A percentile compares a stretch with the other conserved stretches of the same genome.
phyloP scores from a whole-genome alignment of 2,888 invertebrate species.

The Priocnemis perturbator region DNA sequence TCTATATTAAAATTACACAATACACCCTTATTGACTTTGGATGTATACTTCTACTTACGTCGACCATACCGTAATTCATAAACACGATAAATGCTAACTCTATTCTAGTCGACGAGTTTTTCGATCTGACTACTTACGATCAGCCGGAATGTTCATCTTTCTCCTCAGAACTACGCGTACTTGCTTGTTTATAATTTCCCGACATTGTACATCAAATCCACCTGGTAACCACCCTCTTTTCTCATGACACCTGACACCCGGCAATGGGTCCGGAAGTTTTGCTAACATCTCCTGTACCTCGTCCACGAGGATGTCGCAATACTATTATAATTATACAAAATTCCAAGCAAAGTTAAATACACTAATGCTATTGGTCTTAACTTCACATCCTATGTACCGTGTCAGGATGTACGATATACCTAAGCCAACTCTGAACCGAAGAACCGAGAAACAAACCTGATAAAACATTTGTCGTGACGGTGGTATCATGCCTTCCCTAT shows the following conservation, averaged over 20 bases:
- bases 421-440: no score
- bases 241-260: constrained; percentile 81
- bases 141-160: constrained; percentile 71
- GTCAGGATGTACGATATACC: neutral
- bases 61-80: no score
- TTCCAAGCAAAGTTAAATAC: neutral
- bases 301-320: constrained; percentile 86
- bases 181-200: constrained; percentile 84
- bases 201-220: constrained; percentile 82
- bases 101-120: no score
- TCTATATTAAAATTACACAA: constrained; percentile 52
- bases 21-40: neutral
- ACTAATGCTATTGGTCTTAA: no score
- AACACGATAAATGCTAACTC: no score
- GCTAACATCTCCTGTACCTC: constrained; percentile 87
- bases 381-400: neutral
- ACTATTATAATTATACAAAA: constrained; percentile 74
- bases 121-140: constrained; percentile 65
- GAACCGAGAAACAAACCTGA: constrained; percentile 79
- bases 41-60: no score
- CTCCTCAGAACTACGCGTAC: constrained; percentile 77
- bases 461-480: constrained; percentile 92
- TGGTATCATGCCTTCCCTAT: constrained; percentile 85
- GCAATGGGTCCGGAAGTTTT: constrained; percentile 79
- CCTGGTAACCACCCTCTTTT: constrained; percentile 88